Conservation (phyloP, 2,797 vertebrate genomes). For the Cheirogaleus major region DNA sequence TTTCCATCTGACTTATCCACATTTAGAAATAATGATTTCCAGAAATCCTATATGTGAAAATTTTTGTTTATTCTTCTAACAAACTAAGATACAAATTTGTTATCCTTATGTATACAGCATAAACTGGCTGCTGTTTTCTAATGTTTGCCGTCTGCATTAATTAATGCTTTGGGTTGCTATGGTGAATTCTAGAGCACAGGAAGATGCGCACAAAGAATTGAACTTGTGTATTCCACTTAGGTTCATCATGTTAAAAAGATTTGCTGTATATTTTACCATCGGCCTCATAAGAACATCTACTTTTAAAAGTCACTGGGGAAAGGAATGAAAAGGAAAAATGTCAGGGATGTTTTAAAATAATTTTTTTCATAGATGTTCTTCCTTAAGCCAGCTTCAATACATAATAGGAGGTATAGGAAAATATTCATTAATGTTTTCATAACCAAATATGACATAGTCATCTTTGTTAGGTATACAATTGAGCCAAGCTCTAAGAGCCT, state of each 20-base stretch:
- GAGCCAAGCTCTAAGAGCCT: not conserved
- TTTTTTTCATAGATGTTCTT: not conserved
- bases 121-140: conserved; percentile 55
- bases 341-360: not conserved
- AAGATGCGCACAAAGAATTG: conserved; percentile 41
- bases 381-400: conserved; percentile 11
- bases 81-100: not conserved
- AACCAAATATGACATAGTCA: not conserved
- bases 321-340: conserved; percentile 43
- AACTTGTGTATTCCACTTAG: conserved; percentile 47
- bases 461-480: not conserved
- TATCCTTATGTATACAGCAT: not conserved
- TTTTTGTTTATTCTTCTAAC: conserved; percentile 17
- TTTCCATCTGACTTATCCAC: not conserved
- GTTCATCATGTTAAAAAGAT: conserved; percentile 37
- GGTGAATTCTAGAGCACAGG: conserved; percentile 53
- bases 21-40: conserved; percentile 47
- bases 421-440: conserved; percentile 60
- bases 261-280: conserved; percentile 28
- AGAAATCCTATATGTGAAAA: conserved; percentile 48
- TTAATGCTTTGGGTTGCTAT: conserved; percentile 66
- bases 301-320: conserved; percentile 48
- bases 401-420: conserved; percentile 37
- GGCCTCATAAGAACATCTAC: conserved; percentile 29
- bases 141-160: conserved; percentile 53